Evolutionary conservation across 1,140 invertebrate genomes (phyloP).

Genomic region (Apis laboriosa): DNA sequence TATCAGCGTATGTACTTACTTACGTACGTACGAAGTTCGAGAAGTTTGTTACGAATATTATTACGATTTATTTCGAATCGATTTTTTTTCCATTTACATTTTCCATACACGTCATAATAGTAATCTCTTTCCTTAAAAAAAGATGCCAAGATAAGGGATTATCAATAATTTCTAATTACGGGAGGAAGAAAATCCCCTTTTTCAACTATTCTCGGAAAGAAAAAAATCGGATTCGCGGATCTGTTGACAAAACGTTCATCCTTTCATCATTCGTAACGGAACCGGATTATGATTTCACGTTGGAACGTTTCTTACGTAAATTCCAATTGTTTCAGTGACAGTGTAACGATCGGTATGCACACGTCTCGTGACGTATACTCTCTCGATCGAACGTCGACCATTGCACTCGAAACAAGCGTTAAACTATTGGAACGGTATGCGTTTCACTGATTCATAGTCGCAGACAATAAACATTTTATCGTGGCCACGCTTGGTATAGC

Average conservation of each 20-base stretch:
- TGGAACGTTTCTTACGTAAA: conserved; percentile 31
- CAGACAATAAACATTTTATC: conserved; percentile 12
- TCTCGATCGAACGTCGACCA: neutral
- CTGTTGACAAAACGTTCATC: neutral
- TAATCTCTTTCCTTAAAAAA: too few species aligned
- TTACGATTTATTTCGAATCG: too few species aligned
- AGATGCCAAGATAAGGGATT: too few species aligned
- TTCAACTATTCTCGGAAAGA: neutral
- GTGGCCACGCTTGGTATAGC: neutral
- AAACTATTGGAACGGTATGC: neutral
- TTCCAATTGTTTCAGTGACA: conserved; percentile 23
- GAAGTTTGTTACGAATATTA: too few species aligned
- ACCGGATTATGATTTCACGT: conserved; percentile 14
- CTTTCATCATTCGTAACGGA: conserved; percentile 22
- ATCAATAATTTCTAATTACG: too few species aligned
- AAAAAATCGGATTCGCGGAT: neutral
- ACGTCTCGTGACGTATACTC: conserved; percentile 28
- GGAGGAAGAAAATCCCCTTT: neutral
- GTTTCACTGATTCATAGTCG: conserved; percentile 16
- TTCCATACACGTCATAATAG: too few species aligned
- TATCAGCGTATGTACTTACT: too few species aligned
- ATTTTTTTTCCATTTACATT: too few species aligned
- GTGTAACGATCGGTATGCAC: conserved; percentile 32
- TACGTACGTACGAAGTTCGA: too few species aligned
- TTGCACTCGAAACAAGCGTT: neutral